Percentiles rank a stretch among this genome's conserved stretches.
Evolutionary conservation across 2,113 vertebrate species (phyloP).

Genomic region (Antechinus stuartii): DNA sequence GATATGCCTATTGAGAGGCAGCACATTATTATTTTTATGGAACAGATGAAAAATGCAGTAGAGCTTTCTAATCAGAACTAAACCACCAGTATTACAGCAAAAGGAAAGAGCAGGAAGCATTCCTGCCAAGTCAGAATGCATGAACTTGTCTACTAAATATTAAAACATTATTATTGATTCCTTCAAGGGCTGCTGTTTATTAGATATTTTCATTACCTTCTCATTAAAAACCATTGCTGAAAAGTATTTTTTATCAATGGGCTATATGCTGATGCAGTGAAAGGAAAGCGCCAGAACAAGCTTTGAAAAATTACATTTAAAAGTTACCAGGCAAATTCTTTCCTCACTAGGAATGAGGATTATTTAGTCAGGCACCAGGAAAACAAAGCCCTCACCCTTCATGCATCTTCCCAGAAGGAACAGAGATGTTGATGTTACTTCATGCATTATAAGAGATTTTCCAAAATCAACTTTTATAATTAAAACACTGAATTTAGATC

Average conservation of each 20-base stretch:
- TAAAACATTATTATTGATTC: conserved; percentile 12
- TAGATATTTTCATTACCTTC: conserved; percentile 34
- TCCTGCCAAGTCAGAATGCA: not conserved
- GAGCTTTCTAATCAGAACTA: conserved; percentile 27
- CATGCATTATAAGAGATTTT: conserved; percentile 7
- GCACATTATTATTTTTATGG: conserved; percentile 31
- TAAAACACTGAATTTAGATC: conserved; percentile 8
- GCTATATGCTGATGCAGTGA: not conserved
- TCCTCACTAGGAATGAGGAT: not conserved
- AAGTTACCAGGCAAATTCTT: conserved; percentile 7
- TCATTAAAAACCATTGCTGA: conserved; percentile 13
- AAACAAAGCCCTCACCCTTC: not conserved
- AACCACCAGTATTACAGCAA: conserved; percentile 6
- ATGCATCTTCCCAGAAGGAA: not conserved
- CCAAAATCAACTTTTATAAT: conserved; percentile 18
- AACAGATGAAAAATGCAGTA: conserved; percentile 53
- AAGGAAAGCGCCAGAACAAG: not conserved
- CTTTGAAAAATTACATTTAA: conserved; percentile 19
- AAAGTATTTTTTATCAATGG: conserved; percentile 18
- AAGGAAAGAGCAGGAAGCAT: not conserved
- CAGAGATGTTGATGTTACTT: not conserved
- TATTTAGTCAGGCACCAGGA: not conserved
- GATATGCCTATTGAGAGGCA: not conserved
- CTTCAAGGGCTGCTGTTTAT: not conserved
- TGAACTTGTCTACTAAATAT: conserved; percentile 16